phyloP scores from a whole-genome alignment of 2,113 vertebrate species.

The Variabilichromis moorii region DNA sequence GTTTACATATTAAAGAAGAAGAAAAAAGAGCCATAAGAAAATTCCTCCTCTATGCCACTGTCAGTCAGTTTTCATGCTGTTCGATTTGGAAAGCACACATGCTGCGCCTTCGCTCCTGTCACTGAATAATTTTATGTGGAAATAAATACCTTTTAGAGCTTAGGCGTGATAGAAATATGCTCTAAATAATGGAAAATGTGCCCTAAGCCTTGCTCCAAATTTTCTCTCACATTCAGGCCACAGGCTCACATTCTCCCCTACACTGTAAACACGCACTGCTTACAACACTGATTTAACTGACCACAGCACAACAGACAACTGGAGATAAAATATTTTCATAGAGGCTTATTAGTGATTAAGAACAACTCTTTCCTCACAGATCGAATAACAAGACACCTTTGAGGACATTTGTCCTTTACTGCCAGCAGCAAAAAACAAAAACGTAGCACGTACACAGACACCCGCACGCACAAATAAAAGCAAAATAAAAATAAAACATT shows the following conservation, averaged over 20 bases:
- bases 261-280: neutral
- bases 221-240: slow-evolving; percentile 33
- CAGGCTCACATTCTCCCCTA: neutral
- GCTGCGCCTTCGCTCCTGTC: neutral
- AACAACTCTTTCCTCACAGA: neutral
- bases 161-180: slow-evolving; percentile 18
- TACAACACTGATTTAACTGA: neutral
- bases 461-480: neutral
- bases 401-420: neutral
- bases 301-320: neutral
- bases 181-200: slow-evolving; percentile 53
- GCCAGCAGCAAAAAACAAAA: neutral
- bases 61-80: neutral
- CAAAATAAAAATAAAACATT: neutral
- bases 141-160: slow-evolving; percentile 17
- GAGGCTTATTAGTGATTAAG: neutral
- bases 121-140: neutral
- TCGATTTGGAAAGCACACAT: neutral
- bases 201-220: slow-evolving; percentile 21
- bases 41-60: neutral
- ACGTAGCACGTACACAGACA: neutral
- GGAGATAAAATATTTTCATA: neutral
- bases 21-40: neutral
- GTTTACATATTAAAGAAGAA: neutral
- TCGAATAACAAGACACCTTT: neutral